Evolutionary conservation across 1,140 invertebrate species (phyloP), one percentile per base, ranked within the genome.

Genomic region (Drosophila jambulina): DNA sequence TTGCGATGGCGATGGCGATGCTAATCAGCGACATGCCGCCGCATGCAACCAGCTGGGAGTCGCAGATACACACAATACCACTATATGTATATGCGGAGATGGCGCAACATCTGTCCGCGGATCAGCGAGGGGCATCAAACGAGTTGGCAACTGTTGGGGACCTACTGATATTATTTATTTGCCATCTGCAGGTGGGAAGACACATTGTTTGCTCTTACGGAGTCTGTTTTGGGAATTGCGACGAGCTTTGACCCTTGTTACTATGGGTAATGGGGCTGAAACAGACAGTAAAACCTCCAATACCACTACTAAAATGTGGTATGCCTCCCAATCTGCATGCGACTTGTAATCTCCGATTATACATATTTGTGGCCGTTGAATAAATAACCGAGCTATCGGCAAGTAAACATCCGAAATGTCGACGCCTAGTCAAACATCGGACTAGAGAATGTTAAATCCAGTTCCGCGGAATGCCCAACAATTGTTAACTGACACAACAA

Each of bases 1-100:
- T 83, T 77, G 51, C 80, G 80, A 82, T 63, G 77, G 46, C 78
- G 69, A 68, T 75, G 82, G 65, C 83, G 83, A 86, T 86, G 76
- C 63, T 86, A 88, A 86, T 86, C 83, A 83, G 71, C 70, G 53
- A 77, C 84, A 65, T 45, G 76, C 61, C 57, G 80, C 79, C 51
- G 65, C 70, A 77, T 82, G 76, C 67, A 69, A 59, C 75, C 74
- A 36, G 63, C 74, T 53, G 34, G 51, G 32, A 36, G 56, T 46
- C 32, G 23, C 45, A 43, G 12, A 48, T 53, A 58, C 56, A n/a
- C 45, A 48, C 19, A n/a, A 17, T 10, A 13, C 42, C 15, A 38
- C 12, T 36, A 10, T 40, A 72, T 51, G 45, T 67, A 49, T 48
- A 25, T 36, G 38, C 23, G 36, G 56, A 60, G 58, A 72, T 46